Evolutionary conservation across 2,113 vertebrate genomes (phyloP).

Genomic region (Rhineura floridana): DNA sequence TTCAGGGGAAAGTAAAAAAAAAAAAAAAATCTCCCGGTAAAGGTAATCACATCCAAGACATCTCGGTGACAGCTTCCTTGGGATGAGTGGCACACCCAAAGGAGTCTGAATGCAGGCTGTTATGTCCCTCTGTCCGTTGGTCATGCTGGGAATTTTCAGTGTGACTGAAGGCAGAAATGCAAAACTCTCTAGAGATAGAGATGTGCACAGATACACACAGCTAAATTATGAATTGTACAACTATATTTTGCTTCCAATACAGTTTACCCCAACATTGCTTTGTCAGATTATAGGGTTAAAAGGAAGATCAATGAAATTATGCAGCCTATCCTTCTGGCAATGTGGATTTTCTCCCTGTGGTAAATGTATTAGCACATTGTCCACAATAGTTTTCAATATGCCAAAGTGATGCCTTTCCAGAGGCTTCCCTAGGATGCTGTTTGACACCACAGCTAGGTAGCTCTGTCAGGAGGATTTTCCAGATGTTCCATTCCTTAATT

Average conservation of each 20-base stretch:
- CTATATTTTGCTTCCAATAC: conserved; percentile 57
- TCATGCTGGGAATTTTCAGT: not conserved
- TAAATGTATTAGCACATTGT: conserved; percentile 27
- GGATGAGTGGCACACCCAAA: not conserved
- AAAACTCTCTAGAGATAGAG: not conserved
- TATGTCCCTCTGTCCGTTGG: not conserved
- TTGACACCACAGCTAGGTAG: not conserved
- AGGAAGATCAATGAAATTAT: conserved; percentile 25
- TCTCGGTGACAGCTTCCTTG: not conserved
- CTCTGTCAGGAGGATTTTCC: conserved; percentile 19
- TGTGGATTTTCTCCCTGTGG: not conserved
- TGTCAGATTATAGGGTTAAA: conserved; percentile 34
- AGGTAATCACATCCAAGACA: too few relatives aligned
- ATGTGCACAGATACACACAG: not conserved
- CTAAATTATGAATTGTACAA: not conserved
- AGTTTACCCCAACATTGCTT: not conserved
- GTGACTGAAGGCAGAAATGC: not conserved
- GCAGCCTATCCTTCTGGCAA: conserved; percentile 15
- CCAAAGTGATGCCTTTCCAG: not conserved
- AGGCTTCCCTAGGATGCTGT: not conserved
- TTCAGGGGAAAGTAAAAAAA: too few relatives aligned
- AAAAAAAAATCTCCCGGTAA: not conserved
- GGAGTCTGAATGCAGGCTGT: not conserved
- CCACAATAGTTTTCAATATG: conserved; percentile 38
- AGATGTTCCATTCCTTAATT: conserved; percentile 26